phyloP scores from a whole-genome alignment of 2,797 vertebrate species.

The Diplodus sargus region DNA sequence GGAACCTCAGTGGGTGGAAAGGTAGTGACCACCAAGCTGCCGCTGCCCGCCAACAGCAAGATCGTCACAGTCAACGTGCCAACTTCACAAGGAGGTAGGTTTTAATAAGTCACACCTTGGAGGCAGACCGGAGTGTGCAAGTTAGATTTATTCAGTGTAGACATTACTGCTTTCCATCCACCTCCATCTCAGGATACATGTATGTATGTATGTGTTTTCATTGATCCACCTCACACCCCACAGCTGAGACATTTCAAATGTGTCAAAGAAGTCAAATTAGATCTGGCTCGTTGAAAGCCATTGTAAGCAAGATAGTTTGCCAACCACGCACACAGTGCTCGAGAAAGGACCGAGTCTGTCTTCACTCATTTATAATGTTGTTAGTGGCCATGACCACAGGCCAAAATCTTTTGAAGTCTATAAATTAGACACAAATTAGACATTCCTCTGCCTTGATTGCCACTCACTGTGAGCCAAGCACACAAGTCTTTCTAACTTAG shows the following conservation, averaged over 20 bases:
- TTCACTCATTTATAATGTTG: conserved; percentile 37
- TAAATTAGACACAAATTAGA: conserved; percentile 46
- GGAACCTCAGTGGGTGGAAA: conserved; percentile 94
- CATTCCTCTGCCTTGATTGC: conserved; percentile 45
- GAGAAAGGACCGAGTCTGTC: conserved; percentile 10
- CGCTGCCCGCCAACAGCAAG: conserved; percentile 98
- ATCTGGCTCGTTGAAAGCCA: conserved; percentile 32
- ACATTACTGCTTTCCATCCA: conserved; percentile 43
- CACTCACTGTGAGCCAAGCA: conserved; percentile 26
- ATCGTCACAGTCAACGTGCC: conserved; percentile 98
- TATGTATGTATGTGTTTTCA: conserved; percentile 51
- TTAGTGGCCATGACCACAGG: conserved; percentile 32
- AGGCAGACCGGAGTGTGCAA: conserved; percentile 3
- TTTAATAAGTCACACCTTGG: conserved; percentile 53
- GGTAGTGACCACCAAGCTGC: conserved; percentile 95
- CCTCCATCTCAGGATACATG: conserved; percentile 21
- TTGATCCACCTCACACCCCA: conserved; percentile 37
- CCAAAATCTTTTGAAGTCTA: conserved; percentile 44
- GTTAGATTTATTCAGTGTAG: conserved; percentile 27
- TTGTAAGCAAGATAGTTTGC: conserved; percentile 42
- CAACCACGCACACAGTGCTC: conserved; percentile 15
- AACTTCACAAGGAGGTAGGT: conserved; percentile 94
- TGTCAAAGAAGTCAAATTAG: conserved; percentile 48
- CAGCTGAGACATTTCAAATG: conserved; percentile 51
- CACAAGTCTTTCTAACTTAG: conserved; percentile 3